Evolutionary conservation across 2,113 vertebrate species (phyloP).

Genomic region (Lepisosteus osseus): DNA sequence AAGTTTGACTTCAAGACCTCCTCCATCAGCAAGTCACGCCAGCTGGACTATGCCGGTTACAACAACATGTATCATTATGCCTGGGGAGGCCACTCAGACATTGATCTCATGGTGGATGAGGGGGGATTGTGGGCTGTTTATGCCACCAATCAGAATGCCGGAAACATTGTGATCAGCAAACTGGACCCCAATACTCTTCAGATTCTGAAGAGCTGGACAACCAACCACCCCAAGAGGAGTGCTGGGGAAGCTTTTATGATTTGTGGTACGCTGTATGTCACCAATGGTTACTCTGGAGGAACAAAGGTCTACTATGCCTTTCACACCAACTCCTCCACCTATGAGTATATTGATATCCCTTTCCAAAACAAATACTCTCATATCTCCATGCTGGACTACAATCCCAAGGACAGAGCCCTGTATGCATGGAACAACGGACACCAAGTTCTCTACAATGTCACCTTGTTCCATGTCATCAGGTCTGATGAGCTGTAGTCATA

Average conservation of each 20-base stretch:
- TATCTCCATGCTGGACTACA: slow-evolving; percentile 99
- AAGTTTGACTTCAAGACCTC: slow-evolving; percentile 91
- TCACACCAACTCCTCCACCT: slow-evolving; percentile 95
- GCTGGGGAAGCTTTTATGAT: slow-evolving; percentile 97
- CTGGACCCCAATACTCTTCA: slow-evolving; percentile 89
- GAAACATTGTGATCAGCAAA: slow-evolving; percentile 96
- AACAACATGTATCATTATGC: slow-evolving; percentile 97
- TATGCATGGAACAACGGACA: slow-evolving; percentile 99
- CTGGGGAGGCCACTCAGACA: slow-evolving; percentile 97
- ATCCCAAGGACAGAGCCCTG: slow-evolving; percentile 91
- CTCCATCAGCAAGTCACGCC: slow-evolving; percentile 87
- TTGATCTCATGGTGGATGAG: slow-evolving; percentile 97
- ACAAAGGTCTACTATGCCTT: slow-evolving; percentile 97
- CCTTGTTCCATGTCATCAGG: slow-evolving; percentile 93
- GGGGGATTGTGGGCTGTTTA: slow-evolving; percentile 95
- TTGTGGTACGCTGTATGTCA: slow-evolving; percentile 95
- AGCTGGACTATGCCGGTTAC: slow-evolving; percentile 91
- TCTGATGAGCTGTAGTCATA: slow-evolving; percentile 85
- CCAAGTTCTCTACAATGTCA: slow-evolving; percentile 95
- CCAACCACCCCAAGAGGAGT: slow-evolving; percentile 93
- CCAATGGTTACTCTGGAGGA: slow-evolving; percentile 92
- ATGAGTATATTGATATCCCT: slow-evolving; percentile 95
- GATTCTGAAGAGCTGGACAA: slow-evolving; percentile 89
- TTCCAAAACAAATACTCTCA: slow-evolving; percentile 97
- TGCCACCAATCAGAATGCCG: slow-evolving; percentile 95